These are phyloP conservation scores for Cremastobaeus sp. DNA, from an alignment of 2,888 invertebrate genomes.

Conservation along the genomic window DNA sequence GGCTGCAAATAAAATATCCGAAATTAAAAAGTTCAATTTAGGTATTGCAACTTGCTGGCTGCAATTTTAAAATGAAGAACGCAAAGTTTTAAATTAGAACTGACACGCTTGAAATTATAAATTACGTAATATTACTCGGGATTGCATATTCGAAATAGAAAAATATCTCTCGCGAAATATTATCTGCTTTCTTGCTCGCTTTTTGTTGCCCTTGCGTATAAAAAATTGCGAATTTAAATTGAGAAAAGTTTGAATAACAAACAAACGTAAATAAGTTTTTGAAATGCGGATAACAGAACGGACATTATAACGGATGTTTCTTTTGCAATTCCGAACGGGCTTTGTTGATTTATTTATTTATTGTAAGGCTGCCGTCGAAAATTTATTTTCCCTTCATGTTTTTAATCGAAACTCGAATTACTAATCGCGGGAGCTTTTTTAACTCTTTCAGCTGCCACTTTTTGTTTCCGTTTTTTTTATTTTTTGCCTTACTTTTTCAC, in stretches of 20 bases:
- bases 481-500: no score
- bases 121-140: slow-evolving; percentile 48
- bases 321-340: no score
- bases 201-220: not conserved
- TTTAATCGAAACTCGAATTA: no score
- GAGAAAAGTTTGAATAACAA: slow-evolving; percentile 1
- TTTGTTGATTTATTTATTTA: no score
- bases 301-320: no score
- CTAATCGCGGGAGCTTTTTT: no score
- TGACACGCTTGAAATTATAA: slow-evolving; percentile 50
- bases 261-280: no score
- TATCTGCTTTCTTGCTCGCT: not conserved
- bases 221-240: slow-evolving; percentile 12
- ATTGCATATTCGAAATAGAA: slow-evolving; percentile 43
- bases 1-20: slow-evolving; percentile 33
- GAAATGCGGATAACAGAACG: no score
- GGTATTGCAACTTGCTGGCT: slow-evolving; percentile 41
- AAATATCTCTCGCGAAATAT: slow-evolving; percentile 41
- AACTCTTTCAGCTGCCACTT: no score
- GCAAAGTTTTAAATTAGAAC: slow-evolving; percentile 51
- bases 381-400: no score
- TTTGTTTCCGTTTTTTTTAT: no score
- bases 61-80: slow-evolving; percentile 46
- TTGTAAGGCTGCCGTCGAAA: no score
- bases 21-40: slow-evolving; percentile 52